phyloP scores from a whole-genome alignment of 2,797 vertebrate genomes.

The Pseudotriccus pelzelni region DNA sequence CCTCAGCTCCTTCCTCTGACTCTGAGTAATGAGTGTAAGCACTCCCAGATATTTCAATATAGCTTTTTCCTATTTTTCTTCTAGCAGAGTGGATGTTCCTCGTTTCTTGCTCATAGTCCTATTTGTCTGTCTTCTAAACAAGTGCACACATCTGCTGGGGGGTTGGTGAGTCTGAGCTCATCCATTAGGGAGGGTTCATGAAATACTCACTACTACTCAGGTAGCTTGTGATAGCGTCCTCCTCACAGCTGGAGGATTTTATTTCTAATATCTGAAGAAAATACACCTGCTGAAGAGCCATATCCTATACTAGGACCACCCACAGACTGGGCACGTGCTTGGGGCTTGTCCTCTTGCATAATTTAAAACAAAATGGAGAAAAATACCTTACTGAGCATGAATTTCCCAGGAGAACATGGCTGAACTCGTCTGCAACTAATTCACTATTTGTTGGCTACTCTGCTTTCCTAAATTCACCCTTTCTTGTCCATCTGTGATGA shows the following conservation, averaged over 20 bases:
- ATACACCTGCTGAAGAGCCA: not conserved
- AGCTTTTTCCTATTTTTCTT: not conserved
- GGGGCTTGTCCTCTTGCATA: fast-evolving
- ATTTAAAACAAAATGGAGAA: not conserved
- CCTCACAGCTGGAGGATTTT: not conserved
- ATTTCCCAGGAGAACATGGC: not conserved
- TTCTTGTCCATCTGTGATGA: not conserved
- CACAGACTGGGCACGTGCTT: fast-evolving
- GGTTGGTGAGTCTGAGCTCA: not conserved
- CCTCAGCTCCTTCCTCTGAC: conserved; percentile 5
- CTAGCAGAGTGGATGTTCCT: not conserved
- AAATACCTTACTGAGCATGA: not conserved
- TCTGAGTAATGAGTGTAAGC: not conserved
- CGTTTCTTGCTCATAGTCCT: not conserved
- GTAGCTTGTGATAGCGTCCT: not conserved
- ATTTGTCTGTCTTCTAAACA: not conserved
- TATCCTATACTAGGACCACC: not conserved
- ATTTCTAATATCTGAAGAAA: not conserved
- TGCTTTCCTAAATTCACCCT: not conserved
- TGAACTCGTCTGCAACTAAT: not conserved
- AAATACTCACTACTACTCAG: not conserved
- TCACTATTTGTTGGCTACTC: fast-evolving
- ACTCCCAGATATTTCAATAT: not conserved
- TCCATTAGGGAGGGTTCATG: not conserved
- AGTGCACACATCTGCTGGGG: not conserved